Base-by-base conservation (phyloP, 1,140 invertebrate genomes). In the Drosophila teissieri region DNA sequence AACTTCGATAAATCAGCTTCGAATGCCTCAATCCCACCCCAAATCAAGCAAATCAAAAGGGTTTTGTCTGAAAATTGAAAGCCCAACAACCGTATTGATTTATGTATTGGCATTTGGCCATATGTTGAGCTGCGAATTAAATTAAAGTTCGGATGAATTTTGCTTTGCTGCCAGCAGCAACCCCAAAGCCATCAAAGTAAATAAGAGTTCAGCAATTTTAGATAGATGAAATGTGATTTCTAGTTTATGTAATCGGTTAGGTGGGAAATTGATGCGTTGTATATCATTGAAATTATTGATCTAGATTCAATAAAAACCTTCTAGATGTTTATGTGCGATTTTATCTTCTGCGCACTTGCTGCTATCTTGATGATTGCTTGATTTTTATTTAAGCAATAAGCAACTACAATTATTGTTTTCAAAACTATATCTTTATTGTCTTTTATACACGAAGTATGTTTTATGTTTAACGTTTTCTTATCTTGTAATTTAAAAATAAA, bases 101-200 rank as follows among this genome's bases (percentile, higher is more conserved):
- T 69, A 70, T 70, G 68, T 70, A 70, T 70, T 72, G 65, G 68
- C 52, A 72, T 72, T 72, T 70, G 36, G 51, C 64, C 55, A 70
- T 70, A 70, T 70, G 65, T 40, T 70, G 52, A 46, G 68, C 52
- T 45, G 44, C 36, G 70, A 72, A 70, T 72, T 48, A 72, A 72
- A 72, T 70, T 72, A 57, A 72, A 70, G 65, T 70, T 70, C 7
- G 52, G 11, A 4, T 49, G 63, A 22, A 56, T 68, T 70, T 12
- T 15, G n/a, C 11, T 1, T 27, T n/a, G 40, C 48, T 52, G 37
- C 58, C 14, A 22, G 27, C 67, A 27, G 24, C 67, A 36, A 31
- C n/a, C 51, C 24, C 24, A 48, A 56, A 70, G 57, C 56, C 67
- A 65, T 70, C 68, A 70, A 72, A 49, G 52, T 53, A 10, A 70